Percentiles rank a stretch among this genome's conserved stretches.
Conservation (phyloP, 2,113 vertebrate genomes). For the Aplodontia rufa region DNA sequence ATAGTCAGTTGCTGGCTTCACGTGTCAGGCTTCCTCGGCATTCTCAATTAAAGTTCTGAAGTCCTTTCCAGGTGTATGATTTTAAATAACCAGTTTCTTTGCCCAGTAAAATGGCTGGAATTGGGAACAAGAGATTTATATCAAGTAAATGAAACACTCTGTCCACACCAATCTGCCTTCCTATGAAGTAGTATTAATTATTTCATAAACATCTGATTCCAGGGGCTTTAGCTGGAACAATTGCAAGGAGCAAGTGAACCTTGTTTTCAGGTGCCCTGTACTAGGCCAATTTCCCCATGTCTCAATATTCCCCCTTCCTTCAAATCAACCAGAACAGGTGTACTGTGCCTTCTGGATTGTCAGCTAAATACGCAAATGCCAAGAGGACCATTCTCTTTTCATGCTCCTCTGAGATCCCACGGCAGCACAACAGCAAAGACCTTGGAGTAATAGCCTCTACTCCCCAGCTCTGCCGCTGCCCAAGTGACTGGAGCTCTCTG, state of each 20-base stretch:
- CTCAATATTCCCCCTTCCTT: neutral
- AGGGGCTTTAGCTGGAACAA: neutral
- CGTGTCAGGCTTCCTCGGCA: neutral
- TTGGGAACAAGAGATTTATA: neutral
- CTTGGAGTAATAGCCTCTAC: neutral
- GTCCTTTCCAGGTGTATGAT: neutral
- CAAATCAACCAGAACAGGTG: neutral
- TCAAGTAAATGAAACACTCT: neutral
- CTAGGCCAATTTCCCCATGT: neutral
- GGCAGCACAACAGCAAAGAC: neutral
- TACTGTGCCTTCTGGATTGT: neutral
- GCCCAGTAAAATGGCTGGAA: neutral
- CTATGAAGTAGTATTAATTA: neutral
- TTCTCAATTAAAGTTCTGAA: neutral
- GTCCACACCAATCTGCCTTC: slow-evolving; percentile 8
- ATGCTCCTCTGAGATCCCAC: neutral
- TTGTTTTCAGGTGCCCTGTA: neutral
- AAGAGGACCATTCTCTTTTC: neutral
- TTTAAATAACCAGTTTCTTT: slow-evolving; percentile 2
- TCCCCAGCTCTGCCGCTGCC: neutral
- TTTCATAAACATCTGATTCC: neutral
- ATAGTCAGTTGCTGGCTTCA: too few relatives aligned
- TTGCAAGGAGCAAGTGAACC: neutral
- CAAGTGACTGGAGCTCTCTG: neutral
- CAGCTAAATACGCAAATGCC: neutral